A percentile compares a stretch with the other conserved stretches of the same genome.
Conservation (phyloP, 2,888 invertebrate genomes). For the Thecophora atra region DNA sequence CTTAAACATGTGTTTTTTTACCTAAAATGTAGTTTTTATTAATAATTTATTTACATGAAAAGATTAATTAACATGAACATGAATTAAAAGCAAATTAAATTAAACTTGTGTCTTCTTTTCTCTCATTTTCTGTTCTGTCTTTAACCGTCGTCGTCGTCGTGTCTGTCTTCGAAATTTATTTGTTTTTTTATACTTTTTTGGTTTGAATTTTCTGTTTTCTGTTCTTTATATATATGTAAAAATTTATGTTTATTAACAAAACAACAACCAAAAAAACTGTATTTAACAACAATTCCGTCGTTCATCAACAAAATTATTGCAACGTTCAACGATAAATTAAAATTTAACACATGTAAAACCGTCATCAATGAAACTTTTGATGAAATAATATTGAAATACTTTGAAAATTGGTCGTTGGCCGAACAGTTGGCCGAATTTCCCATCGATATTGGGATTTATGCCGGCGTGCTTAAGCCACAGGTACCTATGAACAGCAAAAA, state of each 20-base stretch:
- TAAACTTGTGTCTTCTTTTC: too few species aligned
- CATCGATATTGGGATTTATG: slow-evolving; percentile 79
- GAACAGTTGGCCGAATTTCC: slow-evolving; percentile 76
- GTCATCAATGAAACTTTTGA: slow-evolving; percentile 24
- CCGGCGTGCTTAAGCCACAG: slow-evolving; percentile 76
- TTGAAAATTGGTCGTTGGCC: not conserved
- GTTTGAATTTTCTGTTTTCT: not conserved
- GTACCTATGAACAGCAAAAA: slow-evolving; percentile 57
- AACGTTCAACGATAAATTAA: not conserved
- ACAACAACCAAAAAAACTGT: too few species aligned
- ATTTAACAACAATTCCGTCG: not conserved
- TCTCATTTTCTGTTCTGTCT: too few species aligned
- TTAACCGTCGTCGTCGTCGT: too few species aligned
- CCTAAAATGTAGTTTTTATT: too few species aligned
- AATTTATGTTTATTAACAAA: not conserved
- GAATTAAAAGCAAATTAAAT: too few species aligned
- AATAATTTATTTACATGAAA: too few species aligned
- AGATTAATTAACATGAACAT: too few species aligned
- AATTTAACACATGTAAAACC: slow-evolving; percentile 30
- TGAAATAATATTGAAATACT: slow-evolving; percentile 35
- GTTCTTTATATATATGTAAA: not conserved
- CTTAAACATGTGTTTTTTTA: too few species aligned
- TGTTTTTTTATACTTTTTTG: not conserved
- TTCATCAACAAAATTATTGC: not conserved
- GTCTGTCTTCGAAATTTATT: too few species aligned